Percentiles rank a stretch among this genome's conserved stretches.
These are phyloP conservation scores for Pelodiscus sinensis DNA, from an alignment of 2,113 vertebrate genomes.

Conservation along the genomic window DNA sequence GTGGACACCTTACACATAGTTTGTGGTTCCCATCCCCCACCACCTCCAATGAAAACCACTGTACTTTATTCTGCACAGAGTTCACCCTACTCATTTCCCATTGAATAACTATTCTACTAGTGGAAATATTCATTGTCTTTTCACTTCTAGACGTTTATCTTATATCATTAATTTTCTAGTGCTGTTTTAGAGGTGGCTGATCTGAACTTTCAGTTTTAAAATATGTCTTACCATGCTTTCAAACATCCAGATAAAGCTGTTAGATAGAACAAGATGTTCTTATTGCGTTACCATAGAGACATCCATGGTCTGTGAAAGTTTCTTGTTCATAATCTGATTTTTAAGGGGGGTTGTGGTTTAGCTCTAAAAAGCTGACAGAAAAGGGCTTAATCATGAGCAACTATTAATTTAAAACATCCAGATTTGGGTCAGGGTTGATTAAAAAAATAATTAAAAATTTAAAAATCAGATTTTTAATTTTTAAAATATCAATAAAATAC, in stretches of 20 bases:
- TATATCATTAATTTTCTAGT: conserved; percentile 66
- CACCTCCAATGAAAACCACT: neutral
- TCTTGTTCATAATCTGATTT: conserved; percentile 39
- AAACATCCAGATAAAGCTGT: conserved; percentile 64
- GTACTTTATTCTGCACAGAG: conserved; percentile 33
- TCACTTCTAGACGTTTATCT: conserved; percentile 59
- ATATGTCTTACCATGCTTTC: conserved; percentile 66
- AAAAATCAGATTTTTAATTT: too few relatives aligned
- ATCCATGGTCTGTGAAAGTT: conserved; percentile 55
- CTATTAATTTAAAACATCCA: conserved; percentile 25
- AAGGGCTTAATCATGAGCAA: conserved; percentile 49
- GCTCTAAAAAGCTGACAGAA: conserved; percentile 30
- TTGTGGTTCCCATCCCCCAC: too few relatives aligned
- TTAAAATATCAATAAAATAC: too few relatives aligned
- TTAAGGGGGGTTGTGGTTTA: conserved; percentile 54
- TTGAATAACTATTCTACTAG: neutral
- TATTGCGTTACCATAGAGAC: conserved; percentile 73
- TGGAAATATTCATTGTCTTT: conserved; percentile 41
- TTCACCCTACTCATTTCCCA: conserved; percentile 15
- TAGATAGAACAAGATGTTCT: conserved; percentile 66
- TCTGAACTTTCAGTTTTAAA: conserved; percentile 57
- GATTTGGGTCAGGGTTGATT: neutral
- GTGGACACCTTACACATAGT: neutral
- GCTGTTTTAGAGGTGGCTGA: conserved; percentile 49
- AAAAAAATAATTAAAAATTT: too few relatives aligned